Evolutionary conservation across 2,797 vertebrate genomes (phyloP), one percentile per base, ranked within the genome.

Genomic region (Falco berigora): DNA sequence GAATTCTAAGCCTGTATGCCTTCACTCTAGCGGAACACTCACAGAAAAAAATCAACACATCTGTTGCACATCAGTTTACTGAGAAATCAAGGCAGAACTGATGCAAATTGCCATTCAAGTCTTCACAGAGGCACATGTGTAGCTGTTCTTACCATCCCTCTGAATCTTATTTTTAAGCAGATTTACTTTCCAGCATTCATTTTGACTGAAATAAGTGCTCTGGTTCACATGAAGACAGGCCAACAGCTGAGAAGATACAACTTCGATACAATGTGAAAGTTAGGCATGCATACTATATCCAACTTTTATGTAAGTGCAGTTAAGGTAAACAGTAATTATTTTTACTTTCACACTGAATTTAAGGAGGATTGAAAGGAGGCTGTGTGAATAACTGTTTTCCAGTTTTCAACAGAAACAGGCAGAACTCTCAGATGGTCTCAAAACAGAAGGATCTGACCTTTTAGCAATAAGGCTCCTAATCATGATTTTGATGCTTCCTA

Each of bases 71-170:
- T n/a, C 61, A 47, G 27, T 88, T 88, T 68, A 83, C 28, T 44
- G 34, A 74, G 34, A 91, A 95, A 92, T 84, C 28, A 88, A 83
- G 46, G 62, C n/a, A 73, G n/a, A 92, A 81, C n/a, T 71, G 3
- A 1, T 55, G 18, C 47, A 86, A 86, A 68, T 16, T 67, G 59
- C n/a, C 59, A 59, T 50, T 91, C 49, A 77, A 21, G 28, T 38
- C 36, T 73, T 81, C 68, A 47, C 0, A 64, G 46, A 50, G 13
- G 9, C 58, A 90, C 5, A n/a, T 0, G 0, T 20, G 21, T 49
- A 59, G 72, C 50, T 76, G 47, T 34, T 90, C n/a, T 56, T 3
- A 53, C 16, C 28, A 58, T 20, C 19, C 15, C 24, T 55, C 32
- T 38, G 36, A 84, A 76, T 12, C 7, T 75, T 61, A 74, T n/a